phyloP scores from a whole-genome alignment of 23 tunicate species.

The Halocynthia roretzi region DNA sequence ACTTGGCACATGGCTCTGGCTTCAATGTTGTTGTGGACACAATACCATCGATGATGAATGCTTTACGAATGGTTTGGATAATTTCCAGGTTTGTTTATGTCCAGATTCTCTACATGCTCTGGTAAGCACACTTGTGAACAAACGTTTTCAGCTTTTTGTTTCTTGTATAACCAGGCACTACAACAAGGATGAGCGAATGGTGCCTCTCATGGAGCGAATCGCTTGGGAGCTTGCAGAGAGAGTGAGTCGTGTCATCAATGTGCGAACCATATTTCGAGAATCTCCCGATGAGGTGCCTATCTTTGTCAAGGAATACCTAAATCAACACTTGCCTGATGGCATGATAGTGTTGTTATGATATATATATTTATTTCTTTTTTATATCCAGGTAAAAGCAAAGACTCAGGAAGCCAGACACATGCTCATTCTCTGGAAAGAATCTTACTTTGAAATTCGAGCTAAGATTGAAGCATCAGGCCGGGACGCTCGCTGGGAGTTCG shows the following conservation, averaged over 20 bases:
- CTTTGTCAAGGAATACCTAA: background rate
- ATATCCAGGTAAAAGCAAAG: conserved; percentile 7
- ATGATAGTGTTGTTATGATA: background rate
- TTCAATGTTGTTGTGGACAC: conserved; percentile 88
- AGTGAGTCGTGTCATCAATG: conserved; percentile 75
- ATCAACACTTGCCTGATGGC: background rate
- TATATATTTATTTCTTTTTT: background rate
- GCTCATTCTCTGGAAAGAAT: conserved; percentile 71
- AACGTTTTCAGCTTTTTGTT: background rate
- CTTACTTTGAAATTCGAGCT: conserved; percentile 90
- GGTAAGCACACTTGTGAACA: background rate
- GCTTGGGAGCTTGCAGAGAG: conserved; percentile 97
- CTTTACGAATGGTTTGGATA: conserved; percentile 97
- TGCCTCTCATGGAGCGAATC: conserved; percentile 95
- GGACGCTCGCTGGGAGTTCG: conserved; percentile 99
- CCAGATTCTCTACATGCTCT: background rate
- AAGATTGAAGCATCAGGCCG: conserved; percentile 92
- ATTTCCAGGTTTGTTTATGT: conserved; percentile 58
- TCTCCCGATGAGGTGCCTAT: conserved; percentile 59
- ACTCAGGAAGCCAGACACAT: conserved; percentile 50
- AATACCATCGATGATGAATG: conserved; percentile 98
- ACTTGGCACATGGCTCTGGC: conserved; percentile 80
- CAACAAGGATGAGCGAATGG: conserved; percentile 99
- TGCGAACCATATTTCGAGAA: conserved; percentile 71
- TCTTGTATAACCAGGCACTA: conserved; percentile 57